These are phyloP conservation scores for Chelon auratus DNA, from an alignment of 2,797 vertebrate genomes.

Conservation along the genomic window DNA sequence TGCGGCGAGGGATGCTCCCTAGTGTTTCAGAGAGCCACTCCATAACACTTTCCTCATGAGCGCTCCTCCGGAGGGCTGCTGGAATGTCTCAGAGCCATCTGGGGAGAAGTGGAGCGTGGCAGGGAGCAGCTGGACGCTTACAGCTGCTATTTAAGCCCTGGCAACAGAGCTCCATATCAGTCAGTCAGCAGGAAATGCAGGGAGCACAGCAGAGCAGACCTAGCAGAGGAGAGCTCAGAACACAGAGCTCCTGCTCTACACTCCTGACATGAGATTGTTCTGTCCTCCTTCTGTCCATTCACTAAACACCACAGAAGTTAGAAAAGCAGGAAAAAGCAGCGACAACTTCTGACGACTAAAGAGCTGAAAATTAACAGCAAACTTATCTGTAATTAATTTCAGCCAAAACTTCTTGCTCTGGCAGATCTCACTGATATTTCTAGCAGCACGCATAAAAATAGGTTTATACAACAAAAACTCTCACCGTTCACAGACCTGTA, in stretches of 20 bases:
- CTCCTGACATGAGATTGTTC: conserved; percentile 25
- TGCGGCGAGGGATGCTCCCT: conserved; percentile 75
- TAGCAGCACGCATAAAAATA: not conserved
- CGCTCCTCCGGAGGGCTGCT: conserved; percentile 82
- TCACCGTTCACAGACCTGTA: not conserved
- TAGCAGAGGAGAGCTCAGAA: conserved; percentile 50
- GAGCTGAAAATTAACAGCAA: not conserved
- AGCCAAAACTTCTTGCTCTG: not conserved
- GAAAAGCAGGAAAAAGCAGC: conserved; percentile 1
- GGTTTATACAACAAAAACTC: not conserved
- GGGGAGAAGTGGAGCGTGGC: conserved; percentile 87
- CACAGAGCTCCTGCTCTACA: conserved; percentile 39
- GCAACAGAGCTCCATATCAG: conserved; percentile 81
- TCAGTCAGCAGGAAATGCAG: conserved; percentile 77
- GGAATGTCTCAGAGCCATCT: conserved; percentile 87
- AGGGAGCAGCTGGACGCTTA: conserved; percentile 86
- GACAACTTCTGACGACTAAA: not conserved
- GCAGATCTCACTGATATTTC: not conserved
- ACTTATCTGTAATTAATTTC: not conserved
- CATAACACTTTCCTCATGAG: conserved; percentile 84
- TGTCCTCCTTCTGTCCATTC: not conserved
- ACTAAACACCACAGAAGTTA: conserved; percentile 10
- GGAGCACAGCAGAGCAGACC: conserved; percentile 63
- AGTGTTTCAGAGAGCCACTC: conserved; percentile 84
- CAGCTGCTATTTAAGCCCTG: conserved; percentile 87